A percentile compares a stretch with the other conserved stretches of the same genome.
These are phyloP conservation scores for Andrena bucephala DNA, from an alignment of 2,888 invertebrate genomes.

Conservation along the genomic window DNA sequence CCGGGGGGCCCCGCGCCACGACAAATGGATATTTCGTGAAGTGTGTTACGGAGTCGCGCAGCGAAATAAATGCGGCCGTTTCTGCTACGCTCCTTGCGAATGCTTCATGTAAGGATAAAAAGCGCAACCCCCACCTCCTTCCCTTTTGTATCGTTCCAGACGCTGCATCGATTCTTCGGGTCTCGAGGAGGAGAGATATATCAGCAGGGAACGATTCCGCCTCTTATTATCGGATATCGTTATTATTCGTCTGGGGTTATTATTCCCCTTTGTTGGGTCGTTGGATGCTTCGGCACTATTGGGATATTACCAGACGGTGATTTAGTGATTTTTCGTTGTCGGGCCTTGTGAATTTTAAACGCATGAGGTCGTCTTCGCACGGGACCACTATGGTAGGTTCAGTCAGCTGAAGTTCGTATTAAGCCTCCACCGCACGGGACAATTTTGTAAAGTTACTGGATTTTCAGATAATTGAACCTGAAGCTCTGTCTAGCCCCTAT, in stretches of 20 bases:
- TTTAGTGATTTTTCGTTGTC: not conserved
- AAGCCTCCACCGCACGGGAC: not conserved
- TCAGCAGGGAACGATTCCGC: slow-evolving; percentile 21
- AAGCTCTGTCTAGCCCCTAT: not conserved
- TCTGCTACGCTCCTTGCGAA: slow-evolving; percentile 30
- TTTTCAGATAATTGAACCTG: slow-evolving; percentile 1
- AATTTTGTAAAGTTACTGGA: not conserved
- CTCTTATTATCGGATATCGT: slow-evolving; percentile 44
- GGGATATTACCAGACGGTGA: slow-evolving; percentile 20
- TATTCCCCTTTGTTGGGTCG: slow-evolving; percentile 41
- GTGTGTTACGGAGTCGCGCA: slow-evolving; percentile 68
- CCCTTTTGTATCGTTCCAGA: slow-evolving; percentile 42
- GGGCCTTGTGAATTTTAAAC: not conserved
- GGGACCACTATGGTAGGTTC: not conserved
- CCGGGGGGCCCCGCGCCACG: slow-evolving; percentile 56
- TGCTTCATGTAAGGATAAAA: slow-evolving; percentile 37
- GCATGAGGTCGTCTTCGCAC: not conserved
- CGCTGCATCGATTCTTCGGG: slow-evolving; percentile 43
- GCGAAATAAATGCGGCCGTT: slow-evolving; percentile 62
- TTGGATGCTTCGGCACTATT: not conserved
- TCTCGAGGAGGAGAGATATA: slow-evolving; percentile 25
- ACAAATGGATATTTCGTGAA: slow-evolving; percentile 74
- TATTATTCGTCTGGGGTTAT: slow-evolving; percentile 26
- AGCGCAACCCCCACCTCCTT: not conserved
- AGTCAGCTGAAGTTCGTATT: not conserved